Evolutionary conservation across 2,113 vertebrate genomes (phyloP).

Genomic region (Vombatus ursinus): DNA sequence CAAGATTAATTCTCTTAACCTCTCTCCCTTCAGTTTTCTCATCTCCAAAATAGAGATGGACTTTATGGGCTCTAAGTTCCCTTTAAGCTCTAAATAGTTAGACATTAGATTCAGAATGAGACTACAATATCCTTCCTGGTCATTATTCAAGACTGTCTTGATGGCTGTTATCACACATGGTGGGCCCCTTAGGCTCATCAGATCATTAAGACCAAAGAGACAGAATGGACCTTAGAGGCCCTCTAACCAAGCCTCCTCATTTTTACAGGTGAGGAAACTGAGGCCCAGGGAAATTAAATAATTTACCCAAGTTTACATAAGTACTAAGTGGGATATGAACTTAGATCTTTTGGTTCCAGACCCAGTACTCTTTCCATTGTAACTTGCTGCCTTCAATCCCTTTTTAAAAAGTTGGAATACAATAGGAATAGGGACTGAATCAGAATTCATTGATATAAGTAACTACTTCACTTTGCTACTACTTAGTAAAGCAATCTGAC

Average conservation of each 20-base stretch:
- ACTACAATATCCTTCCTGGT: not conserved
- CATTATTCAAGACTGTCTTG: not conserved
- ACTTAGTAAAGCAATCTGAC: not conserved
- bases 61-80: not conserved
- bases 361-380: not conserved
- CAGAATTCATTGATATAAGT: not conserved
- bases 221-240: not conserved
- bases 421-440: not conserved
- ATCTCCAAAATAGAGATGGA: not conserved
- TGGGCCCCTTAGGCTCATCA: not conserved
- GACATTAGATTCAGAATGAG: not conserved
- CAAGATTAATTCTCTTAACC: not conserved
- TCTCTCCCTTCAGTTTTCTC: not conserved
- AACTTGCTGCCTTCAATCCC: not conserved
- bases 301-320: not conserved
- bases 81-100: not conserved
- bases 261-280: not conserved
- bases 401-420: not conserved
- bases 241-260: not conserved
- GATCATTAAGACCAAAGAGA: not conserved
- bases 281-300: not conserved
- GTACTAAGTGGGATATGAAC: not conserved
- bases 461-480: too few species aligned
- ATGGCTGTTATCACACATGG: not conserved
- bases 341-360: not conserved